Percentiles rank a stretch among this genome's conserved stretches.
Conservation (phyloP, 1,140 invertebrate species). For the Samia ricini region DNA sequence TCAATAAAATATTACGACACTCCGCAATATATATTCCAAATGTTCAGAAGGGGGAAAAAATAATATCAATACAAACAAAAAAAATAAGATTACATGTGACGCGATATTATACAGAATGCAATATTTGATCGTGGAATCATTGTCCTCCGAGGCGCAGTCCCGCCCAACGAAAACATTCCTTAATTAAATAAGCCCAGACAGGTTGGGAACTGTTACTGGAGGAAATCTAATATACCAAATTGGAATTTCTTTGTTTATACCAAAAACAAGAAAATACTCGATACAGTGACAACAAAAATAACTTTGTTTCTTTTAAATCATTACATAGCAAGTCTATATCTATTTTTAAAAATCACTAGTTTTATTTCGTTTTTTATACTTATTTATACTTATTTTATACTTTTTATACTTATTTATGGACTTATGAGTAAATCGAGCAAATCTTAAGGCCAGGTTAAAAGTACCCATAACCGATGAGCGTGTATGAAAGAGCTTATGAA, state of each 20-base stretch:
- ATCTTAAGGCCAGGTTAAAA: too few relatives aligned
- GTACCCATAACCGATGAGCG: too few relatives aligned
- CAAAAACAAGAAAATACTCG: neutral
- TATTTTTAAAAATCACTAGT: too few relatives aligned
- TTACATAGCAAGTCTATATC: too few relatives aligned
- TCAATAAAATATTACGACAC: neutral
- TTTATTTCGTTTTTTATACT: too few relatives aligned
- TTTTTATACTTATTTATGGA: too few relatives aligned
- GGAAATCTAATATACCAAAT: conserved; percentile 25
- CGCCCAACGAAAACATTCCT: conserved; percentile 25
- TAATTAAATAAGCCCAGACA: conserved; percentile 28
- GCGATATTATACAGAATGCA: conserved; percentile 17
- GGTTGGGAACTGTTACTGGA: conserved; percentile 18
- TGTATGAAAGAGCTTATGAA: too few relatives aligned
- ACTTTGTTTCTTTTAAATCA: too few relatives aligned
- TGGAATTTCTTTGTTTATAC: conserved; percentile 22
- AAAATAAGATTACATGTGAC: conserved; percentile 11
- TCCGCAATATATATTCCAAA: neutral
- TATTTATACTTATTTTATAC: too few relatives aligned
- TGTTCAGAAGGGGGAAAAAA: neutral
- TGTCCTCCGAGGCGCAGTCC: conserved; percentile 12
- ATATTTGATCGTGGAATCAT: conserved; percentile 12
- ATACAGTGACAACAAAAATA: too few relatives aligned
- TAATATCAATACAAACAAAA: conserved; percentile 2
- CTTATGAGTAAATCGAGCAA: too few relatives aligned